phyloP scores from a whole-genome alignment of 35 echinoderm and acorn worm species.

The Apostichopus parvimensis region DNA sequence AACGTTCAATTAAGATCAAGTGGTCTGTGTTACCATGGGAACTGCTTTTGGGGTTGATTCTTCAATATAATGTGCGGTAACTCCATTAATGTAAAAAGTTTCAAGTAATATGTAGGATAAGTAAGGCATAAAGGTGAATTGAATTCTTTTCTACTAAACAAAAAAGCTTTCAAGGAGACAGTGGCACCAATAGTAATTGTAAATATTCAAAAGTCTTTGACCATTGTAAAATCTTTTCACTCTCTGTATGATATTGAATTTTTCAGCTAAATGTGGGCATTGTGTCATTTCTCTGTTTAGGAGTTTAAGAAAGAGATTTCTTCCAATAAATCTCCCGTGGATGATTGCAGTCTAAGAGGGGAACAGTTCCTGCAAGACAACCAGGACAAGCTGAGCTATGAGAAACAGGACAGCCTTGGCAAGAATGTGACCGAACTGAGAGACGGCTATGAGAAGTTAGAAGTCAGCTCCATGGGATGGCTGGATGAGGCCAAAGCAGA shows the following conservation, averaged over 20 bases:
- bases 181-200: too few relatives aligned
- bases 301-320: constrained; percentile 75
- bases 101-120: too few relatives aligned
- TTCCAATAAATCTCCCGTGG: constrained; percentile 75
- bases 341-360: constrained; percentile 65
- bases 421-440: constrained; percentile 64
- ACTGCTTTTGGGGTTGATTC: too few relatives aligned
- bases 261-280: neutral
- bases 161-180: too few relatives aligned
- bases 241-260: neutral
- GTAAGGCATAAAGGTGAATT: too few relatives aligned
- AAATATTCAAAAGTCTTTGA: too few relatives aligned
- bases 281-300: constrained; percentile 33
- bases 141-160: too few relatives aligned
- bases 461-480: constrained; percentile 63
- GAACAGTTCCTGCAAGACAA: constrained; percentile 89
- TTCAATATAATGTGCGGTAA: too few relatives aligned
- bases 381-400: constrained; percentile 76
- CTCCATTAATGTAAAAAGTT: too few relatives aligned
- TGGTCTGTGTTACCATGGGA: too few relatives aligned
- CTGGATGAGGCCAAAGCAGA: constrained; percentile 70
- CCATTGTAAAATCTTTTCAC: too few relatives aligned
- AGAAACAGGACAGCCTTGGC: constrained; percentile 71
- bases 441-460: constrained; percentile 69
- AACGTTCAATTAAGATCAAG: too few relatives aligned